Evolutionary conservation across 1,140 invertebrate genomes (phyloP).

Genomic region (Helicoverpa zea): DNA sequence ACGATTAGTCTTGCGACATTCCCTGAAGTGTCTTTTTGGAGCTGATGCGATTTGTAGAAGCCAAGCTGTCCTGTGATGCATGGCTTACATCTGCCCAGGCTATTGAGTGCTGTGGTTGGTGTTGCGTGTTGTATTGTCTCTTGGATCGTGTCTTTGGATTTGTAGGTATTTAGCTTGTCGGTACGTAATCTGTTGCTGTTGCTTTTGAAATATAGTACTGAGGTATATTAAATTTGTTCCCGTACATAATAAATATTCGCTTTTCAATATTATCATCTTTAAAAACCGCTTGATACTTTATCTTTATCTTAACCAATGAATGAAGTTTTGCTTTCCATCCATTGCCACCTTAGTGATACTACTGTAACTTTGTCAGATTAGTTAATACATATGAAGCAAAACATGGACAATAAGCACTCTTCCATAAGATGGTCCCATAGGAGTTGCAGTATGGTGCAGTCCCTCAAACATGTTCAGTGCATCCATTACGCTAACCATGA

Average conservation of each 20-base stretch:
- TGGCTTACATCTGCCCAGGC: conserved; percentile 29
- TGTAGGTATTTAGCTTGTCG: too few relatives aligned
- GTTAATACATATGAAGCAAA: too few relatives aligned
- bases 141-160: background rate
- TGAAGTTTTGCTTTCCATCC: too few relatives aligned
- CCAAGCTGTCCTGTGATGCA: conserved; percentile 25
- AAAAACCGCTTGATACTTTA: too few relatives aligned
- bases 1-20: conserved; percentile 37
- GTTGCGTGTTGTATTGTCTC: conserved; percentile 8
- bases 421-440: background rate
- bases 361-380: too few relatives aligned
- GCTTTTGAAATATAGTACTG: too few relatives aligned
- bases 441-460: background rate
- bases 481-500: conserved; percentile 11
- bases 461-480: conserved; percentile 11
- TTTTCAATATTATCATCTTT: too few relatives aligned
- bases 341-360: too few relatives aligned
- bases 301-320: too few relatives aligned
- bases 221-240: too few relatives aligned
- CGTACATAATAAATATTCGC: too few relatives aligned
- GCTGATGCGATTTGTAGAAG: conserved; percentile 41
- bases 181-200: too few relatives aligned
- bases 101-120: conserved; percentile 9
- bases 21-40: conserved; percentile 46
- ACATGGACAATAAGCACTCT: background rate